Evolutionary conservation across 2,797 vertebrate genomes (phyloP), one percentile per base, ranked within the genome.

Genomic region (Cichlasoma orientale): DNA sequence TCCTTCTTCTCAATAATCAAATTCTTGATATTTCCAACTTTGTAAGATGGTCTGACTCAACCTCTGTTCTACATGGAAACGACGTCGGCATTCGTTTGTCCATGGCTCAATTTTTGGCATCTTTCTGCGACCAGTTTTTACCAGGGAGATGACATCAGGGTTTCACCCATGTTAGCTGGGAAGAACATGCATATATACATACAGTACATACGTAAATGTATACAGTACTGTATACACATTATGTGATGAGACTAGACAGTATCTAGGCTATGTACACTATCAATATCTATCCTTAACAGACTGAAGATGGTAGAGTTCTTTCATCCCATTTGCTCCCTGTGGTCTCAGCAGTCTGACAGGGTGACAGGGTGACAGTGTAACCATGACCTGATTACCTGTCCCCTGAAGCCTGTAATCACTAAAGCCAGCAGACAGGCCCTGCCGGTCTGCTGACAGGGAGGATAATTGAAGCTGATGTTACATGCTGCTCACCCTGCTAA

Each of bases 301-400:
- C 18, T 74, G 59, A 56, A 87, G 69, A 82, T 75, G 80, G 72
- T 14, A 59, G 57, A 66, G 41, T 63, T 86, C 52, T 78, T 82
- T 72, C 41, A 33, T 76, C 68, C 75, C 85, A 81, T 77, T 77
- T 85, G 84, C 85, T 91, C 78, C 82, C 77, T 25, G 83, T 89
- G 90, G 86, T 86, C 88, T 78, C 79, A 78, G 88, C 84, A 79
- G 88, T 72, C 61, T 85, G 86, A 84, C 80, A 73, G 73, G 61
- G 86, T 85, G 89, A 91, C 88, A 74, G 83, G 61, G 86, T 85
- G 89, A 91, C 88, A 74, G 83, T 77, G 61, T 83, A 84, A 88
- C 87, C 86, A 57, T 93, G 91, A 94, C 93, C 92, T 91, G 92
- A 94, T 94, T 94, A 93, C 91, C 92, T 94, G 91, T 89, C 84